Evolutionary conservation across 1,140 invertebrate genomes (phyloP), one percentile per base, ranked within the genome.

Genomic region (Colletes gigas): DNA sequence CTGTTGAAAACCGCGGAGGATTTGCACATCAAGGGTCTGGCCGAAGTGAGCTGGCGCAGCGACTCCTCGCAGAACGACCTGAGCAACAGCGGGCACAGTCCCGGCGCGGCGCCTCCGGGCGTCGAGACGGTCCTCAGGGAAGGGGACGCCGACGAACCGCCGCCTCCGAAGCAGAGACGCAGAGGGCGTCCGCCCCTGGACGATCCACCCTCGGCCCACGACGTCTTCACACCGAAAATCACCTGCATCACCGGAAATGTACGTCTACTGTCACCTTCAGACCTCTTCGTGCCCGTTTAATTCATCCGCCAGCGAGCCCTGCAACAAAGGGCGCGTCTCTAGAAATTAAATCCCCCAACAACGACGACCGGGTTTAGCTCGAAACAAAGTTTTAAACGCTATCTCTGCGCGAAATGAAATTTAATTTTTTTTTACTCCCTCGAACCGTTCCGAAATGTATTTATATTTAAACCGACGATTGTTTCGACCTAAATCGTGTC

Each of bases 1-100:
- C 92, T 98, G 66, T 91, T 98, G 89, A 98, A 98, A 94, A 98
- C 97, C 73, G 98, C 98, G 1, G 97, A 98, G 92, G 97, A 98
- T 90, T 93, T 98, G 10, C 95, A 97, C 90, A 97, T 98, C 80
- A 98, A 98, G 93, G 98, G 98, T 0, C 93, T 98, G 21, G 97
- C 97, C 55, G 97, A 98, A 92, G 97, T 98, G 4, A 97, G 97
- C 76, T 97, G 96, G 96, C 95, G 95, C 81, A 96, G 96, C 88
- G 95, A 95, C 83, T 93, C 94, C 50, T 89, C 89, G 79, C 91
- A 93, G 82, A 90, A 93, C 87, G 89, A 91, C 77, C 70, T 90
- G 89, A 93, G 84, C 63, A 92, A 92, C 83, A 91, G 91, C 80
- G 89, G 91, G 14, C 89, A 93, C 85, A 91, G 92, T 91, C 89